phyloP scores from a whole-genome alignment of 2,797 vertebrate genomes.

The Aplochiton taeniatus region DNA sequence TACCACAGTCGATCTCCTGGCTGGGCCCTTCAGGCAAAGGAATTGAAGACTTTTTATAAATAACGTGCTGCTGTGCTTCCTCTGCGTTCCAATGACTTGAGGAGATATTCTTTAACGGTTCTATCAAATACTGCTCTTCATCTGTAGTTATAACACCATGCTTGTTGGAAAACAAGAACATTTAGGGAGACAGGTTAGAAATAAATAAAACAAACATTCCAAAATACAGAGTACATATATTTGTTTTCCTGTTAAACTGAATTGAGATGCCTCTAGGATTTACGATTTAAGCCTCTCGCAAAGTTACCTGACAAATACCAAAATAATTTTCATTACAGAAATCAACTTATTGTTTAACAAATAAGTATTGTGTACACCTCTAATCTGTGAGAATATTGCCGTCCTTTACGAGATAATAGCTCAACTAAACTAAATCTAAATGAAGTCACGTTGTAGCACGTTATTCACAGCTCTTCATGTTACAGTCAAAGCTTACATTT shows the following conservation, averaged over 20 bases:
- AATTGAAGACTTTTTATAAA: slow-evolving; percentile 96
- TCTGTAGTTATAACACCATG: slow-evolving; percentile 97
- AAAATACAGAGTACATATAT: background rate
- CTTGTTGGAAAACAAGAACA: slow-evolving; percentile 73
- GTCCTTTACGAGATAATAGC: background rate
- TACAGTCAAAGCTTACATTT: slow-evolving; percentile 46
- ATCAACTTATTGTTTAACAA: background rate
- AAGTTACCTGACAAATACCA: background rate
- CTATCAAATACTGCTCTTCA: slow-evolving; percentile 99
- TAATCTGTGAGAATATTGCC: background rate
- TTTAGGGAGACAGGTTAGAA: slow-evolving; percentile 40
- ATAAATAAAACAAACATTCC: slow-evolving; percentile 15
- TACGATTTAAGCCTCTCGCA: background rate
- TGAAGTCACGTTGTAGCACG: slow-evolving; percentile 20
- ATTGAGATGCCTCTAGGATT: background rate
- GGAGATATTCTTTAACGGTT: slow-evolving; percentile 91
- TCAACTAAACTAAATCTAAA: slow-evolving; percentile 15
- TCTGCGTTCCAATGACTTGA: slow-evolving; percentile 85
- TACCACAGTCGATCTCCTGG: slow-evolving; percentile 90
- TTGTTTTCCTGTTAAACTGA: background rate
- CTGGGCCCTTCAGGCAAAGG: slow-evolving; percentile 84
- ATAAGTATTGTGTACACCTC: background rate
- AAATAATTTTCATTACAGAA: background rate
- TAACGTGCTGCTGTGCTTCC: slow-evolving; percentile 94
- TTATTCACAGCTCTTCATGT: slow-evolving; percentile 28